phyloP scores from a whole-genome alignment of 2,113 vertebrate genomes.

The Hymenochirus boettgeri region DNA sequence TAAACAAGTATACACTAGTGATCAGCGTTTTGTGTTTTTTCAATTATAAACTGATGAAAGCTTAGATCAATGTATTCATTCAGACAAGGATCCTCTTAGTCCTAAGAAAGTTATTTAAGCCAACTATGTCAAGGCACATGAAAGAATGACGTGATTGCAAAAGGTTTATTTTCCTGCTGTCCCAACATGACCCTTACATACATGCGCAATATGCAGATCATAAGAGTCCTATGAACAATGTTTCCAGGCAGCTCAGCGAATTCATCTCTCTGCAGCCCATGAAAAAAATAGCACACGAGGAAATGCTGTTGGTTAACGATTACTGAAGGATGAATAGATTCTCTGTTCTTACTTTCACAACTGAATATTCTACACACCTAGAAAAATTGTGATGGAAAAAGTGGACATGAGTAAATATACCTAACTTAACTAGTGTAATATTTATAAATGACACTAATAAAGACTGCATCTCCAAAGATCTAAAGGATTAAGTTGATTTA shows the following conservation, averaged over 20 bases:
- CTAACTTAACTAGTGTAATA: too few relatives aligned
- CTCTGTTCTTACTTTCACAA: not conserved
- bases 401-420: too few relatives aligned
- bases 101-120: constrained; percentile 10
- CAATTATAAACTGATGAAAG: not conserved
- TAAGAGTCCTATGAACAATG: constrained; percentile 14
- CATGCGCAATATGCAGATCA: constrained; percentile 13
- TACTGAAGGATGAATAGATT: constrained; percentile 5
- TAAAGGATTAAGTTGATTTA: too few relatives aligned
- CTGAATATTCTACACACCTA: not conserved
- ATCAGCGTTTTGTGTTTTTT: not conserved
- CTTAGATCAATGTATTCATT: not conserved
- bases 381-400: too few relatives aligned
- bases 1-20: too few relatives aligned
- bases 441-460: too few relatives aligned
- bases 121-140: constrained; percentile 20
- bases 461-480: too few relatives aligned
- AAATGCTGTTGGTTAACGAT: constrained; percentile 1
- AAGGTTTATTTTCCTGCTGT: constrained; percentile 28
- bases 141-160: constrained; percentile 24
- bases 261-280: constrained; percentile 1
- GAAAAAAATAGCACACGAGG: not conserved
- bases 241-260: constrained; percentile 16
- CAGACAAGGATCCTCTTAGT: not conserved
- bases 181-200: constrained; percentile 21